Conservation (phyloP, 2,113 vertebrate genomes). For the Dolichotis patagonum region DNA sequence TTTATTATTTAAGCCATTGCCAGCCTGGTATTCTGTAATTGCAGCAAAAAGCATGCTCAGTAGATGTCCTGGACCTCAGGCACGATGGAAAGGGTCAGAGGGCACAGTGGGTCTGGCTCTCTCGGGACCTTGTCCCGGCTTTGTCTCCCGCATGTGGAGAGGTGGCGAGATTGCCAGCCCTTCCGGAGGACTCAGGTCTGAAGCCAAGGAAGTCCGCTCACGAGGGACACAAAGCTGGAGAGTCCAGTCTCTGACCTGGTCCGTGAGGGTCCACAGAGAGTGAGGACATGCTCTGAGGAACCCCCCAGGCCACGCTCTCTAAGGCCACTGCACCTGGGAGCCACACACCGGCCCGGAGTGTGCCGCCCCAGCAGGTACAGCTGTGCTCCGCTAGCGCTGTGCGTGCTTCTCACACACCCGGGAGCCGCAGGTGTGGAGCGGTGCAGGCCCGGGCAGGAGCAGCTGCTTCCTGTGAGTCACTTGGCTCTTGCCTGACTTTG, state of each 20-base stretch:
- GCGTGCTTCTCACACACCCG: not conserved
- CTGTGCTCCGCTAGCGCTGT: not conserved
- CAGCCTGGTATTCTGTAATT: not conserved
- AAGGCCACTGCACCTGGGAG: not conserved
- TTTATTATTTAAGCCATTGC: not conserved
- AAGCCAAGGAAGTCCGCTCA: not conserved
- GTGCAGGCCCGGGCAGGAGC: fast-evolving
- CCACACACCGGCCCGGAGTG: fast-evolving
- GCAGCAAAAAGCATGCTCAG: not conserved
- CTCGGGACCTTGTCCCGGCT: not conserved
- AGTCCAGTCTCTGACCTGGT: not conserved
- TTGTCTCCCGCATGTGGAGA: not conserved
- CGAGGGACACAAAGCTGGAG: not conserved
- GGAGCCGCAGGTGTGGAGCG: fast-evolving
- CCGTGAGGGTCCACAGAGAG: not conserved
- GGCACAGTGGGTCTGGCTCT: not conserved
- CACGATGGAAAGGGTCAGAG: no score
- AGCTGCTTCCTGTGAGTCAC: not conserved
- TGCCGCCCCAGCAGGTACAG: not conserved
- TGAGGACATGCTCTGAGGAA: not conserved
- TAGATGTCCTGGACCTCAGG: not conserved
- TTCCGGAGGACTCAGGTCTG: not conserved
- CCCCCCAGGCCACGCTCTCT: no score
- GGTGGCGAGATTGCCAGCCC: not conserved
- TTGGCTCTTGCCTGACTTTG: not conserved